Evolutionary conservation across 1,140 invertebrate genomes (phyloP).

Genomic region (Drosophila baimaii): DNA sequence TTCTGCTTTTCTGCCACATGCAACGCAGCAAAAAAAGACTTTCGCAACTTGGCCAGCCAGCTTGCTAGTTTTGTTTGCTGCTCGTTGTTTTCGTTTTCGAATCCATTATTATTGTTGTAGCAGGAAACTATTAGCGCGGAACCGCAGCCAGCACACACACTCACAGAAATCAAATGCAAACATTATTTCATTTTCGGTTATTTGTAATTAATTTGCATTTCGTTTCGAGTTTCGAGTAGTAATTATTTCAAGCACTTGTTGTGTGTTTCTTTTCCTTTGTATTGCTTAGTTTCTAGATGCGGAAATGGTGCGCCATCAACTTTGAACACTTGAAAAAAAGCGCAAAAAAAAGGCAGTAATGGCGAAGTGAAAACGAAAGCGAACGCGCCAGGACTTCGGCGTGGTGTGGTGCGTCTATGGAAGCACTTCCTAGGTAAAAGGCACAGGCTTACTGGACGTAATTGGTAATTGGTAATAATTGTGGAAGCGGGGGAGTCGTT

Average conservation of each 20-base stretch:
- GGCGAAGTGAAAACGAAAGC: slow-evolving; percentile 10
- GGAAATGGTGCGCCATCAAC: slow-evolving; percentile 62
- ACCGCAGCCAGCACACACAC: slow-evolving; percentile 31
- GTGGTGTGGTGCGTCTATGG: background rate
- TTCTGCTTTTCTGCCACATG: slow-evolving; percentile 58
- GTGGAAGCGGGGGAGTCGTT: background rate
- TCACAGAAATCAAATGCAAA: slow-evolving; percentile 35
- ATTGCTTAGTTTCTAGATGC: slow-evolving; percentile 56
- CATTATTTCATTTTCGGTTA: slow-evolving; percentile 34
- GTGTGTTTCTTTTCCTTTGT: slow-evolving; percentile 19
- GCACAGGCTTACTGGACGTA: slow-evolving; percentile 9
- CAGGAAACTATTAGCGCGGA: slow-evolving; percentile 72
- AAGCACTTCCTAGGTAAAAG: slow-evolving; percentile 21
- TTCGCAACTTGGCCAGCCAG: slow-evolving; percentile 53
- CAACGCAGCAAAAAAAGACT: slow-evolving; percentile 50
- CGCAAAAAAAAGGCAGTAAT: slow-evolving; percentile 36
- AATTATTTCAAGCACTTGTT: slow-evolving; percentile 48
- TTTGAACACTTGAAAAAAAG: slow-evolving; percentile 32
- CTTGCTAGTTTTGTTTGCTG: slow-evolving; percentile 22
- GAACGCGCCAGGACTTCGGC: background rate
- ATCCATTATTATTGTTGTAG: slow-evolving; percentile 41
- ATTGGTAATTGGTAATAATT: background rate
- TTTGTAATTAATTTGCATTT: slow-evolving; percentile 75
- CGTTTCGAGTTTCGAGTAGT: slow-evolving; percentile 50
- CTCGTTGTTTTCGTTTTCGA: slow-evolving; percentile 16